Evolutionary conservation across 2,888 invertebrate genomes (phyloP), one percentile per base, ranked within the genome.

Genomic region (Tachina grossa): DNA sequence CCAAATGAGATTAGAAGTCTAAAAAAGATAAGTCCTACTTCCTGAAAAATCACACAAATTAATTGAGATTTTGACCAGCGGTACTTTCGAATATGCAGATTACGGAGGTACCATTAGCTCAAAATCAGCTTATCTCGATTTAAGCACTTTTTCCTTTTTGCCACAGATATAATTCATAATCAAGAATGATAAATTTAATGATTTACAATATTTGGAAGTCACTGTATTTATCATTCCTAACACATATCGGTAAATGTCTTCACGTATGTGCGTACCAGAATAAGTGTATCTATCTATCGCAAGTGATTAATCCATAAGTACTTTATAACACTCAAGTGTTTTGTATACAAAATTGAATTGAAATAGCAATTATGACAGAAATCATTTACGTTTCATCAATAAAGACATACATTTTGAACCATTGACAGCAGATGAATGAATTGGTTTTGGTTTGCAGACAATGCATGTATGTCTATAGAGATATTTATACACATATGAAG

Each of bases 281-380:
- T 72, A 41, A 63, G 45, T 55, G 43, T 19, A 80, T 79, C 71
- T 31, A 31, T 31, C 31, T 78, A 82, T 77, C 63, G 61, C 77
- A 76, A 85, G 85, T 85, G 76, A 85, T 85, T 85, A 85, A 85
- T 85, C 83, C 85, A 77, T 80, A 85, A 85, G 85, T 83, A 85
- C 85, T 85, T 82, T 80, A 83, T 83, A 83, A 85, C 85, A 85
- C 79, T 85, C 85, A 79, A 85, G 79, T 83, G 85, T 85, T 85
- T 83, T 76, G 85, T 76, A 83, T 79, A 83, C 83, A 83, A 72
- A 85, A 80, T 83, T 83, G 63, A 80, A 80, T 83, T 83, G 76
- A 83, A 85, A 85, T 80, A 76, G 83, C 85, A 85, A 85, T 85
- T 85, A 85, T 83, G 83, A 85, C 85, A 85, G 76, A 85, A 85